These are phyloP conservation scores for Scortum barcoo DNA, from an alignment of 2,113 vertebrate species.

Conservation along the genomic window DNA sequence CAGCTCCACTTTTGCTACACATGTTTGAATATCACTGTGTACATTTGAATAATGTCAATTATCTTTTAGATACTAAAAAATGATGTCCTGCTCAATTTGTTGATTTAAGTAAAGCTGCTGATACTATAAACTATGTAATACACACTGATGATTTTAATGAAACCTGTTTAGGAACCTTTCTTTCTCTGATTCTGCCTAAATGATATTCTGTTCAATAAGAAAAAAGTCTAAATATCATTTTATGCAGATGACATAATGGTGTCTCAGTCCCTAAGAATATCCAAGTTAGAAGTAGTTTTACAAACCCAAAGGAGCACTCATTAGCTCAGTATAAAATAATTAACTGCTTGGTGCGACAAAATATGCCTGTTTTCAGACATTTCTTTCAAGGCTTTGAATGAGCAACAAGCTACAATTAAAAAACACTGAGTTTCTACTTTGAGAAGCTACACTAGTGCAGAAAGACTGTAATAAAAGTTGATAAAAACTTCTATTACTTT, in stretches of 20 bases:
- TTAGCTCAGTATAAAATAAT: too few relatives aligned
- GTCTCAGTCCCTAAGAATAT: too few relatives aligned
- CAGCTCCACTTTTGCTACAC: background rate
- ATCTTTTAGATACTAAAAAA: background rate
- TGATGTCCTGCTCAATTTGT: background rate
- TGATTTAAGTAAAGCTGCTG: background rate
- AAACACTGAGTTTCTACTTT: too few relatives aligned
- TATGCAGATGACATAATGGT: background rate
- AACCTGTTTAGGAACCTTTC: background rate
- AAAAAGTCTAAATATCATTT: background rate
- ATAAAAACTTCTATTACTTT: background rate
- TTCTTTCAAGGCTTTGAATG: too few relatives aligned
- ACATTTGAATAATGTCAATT: background rate
- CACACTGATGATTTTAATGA: background rate
- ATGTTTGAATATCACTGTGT: background rate
- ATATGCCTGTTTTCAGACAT: too few relatives aligned
- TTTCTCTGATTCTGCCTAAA: background rate
- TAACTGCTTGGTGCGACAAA: too few relatives aligned
- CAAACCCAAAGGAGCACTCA: background rate
- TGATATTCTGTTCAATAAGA: background rate
- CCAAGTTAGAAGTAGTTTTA: background rate
- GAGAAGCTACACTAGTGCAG: too few relatives aligned
- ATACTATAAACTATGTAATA: background rate
- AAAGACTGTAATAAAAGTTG: too few relatives aligned
- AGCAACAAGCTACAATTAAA: too few relatives aligned